Percentiles rank a stretch among this genome's conserved stretches.
Evolutionary conservation across 1,140 invertebrate genomes (phyloP).

Genomic region (Leptinotarsa undecemlineata): DNA sequence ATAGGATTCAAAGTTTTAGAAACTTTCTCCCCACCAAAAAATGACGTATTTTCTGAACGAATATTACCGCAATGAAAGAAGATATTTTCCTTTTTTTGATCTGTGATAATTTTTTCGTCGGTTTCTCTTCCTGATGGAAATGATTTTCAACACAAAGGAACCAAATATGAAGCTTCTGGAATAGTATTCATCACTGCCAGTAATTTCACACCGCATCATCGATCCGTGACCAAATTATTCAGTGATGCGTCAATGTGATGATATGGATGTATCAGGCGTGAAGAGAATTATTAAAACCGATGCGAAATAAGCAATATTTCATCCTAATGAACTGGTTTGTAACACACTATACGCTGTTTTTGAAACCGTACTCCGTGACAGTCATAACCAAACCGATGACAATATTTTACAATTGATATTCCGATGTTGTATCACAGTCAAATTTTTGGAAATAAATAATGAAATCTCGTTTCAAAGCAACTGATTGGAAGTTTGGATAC

Average conservation of each 20-base stretch:
- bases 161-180: not conserved
- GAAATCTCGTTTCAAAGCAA: no score
- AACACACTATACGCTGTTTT: slow-evolving; percentile 20
- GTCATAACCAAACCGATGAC: slow-evolving; percentile 15
- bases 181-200: not conserved
- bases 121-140: no score
- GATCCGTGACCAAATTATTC: slow-evolving; percentile 41
- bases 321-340: slow-evolving; percentile 38
- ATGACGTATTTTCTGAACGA: no score
- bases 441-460: no score
- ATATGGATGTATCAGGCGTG: slow-evolving; percentile 35
- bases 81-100: no score
- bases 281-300: slow-evolving; percentile 37
- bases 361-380: not conserved
- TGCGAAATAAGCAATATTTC: slow-evolving; percentile 43
- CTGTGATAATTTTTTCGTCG: no score
- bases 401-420: not conserved
- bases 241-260: slow-evolving; percentile 36
- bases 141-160: no score
- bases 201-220: slow-evolving; percentile 28
- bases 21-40: no score
- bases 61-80: no score
- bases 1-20: no score
- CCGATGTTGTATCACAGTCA: no score
- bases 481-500: no score